These are phyloP conservation scores for Dorcus parallelipipedus DNA, from an alignment of 2,888 invertebrate genomes.

Conservation along the genomic window DNA sequence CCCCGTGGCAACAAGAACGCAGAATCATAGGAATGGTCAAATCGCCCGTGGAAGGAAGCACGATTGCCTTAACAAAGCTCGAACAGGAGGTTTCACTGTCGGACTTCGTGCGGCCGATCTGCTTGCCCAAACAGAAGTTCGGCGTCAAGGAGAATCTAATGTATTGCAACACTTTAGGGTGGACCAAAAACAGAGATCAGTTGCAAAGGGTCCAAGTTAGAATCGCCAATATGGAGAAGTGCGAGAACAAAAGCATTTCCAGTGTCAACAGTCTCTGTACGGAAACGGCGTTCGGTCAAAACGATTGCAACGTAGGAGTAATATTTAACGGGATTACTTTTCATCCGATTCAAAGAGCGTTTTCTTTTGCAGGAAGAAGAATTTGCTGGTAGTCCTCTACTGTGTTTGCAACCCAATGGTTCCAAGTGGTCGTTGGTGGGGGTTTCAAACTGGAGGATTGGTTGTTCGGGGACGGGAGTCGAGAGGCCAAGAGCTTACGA, in stretches of 20 bases:
- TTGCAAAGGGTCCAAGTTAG: constrained; percentile 77
- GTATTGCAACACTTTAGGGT: constrained; percentile 80
- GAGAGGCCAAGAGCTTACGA: constrained; percentile 81
- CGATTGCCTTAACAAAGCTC: constrained; percentile 75
- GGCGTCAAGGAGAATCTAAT: constrained; percentile 40
- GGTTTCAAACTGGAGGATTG: constrained; percentile 82
- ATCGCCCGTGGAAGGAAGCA: constrained; percentile 86
- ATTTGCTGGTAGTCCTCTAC: constrained; percentile 82
- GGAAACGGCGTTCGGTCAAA: constrained; percentile 72
- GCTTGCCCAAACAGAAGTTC: constrained; percentile 64
- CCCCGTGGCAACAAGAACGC: constrained; percentile 86
- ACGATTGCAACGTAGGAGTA: constrained; percentile 84
- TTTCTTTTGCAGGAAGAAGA: constrained; percentile 69
- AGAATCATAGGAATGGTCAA: constrained; percentile 83
- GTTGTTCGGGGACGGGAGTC: constrained; percentile 73
- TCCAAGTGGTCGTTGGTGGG: constrained; percentile 78
- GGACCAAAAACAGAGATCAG: constrained; percentile 81
- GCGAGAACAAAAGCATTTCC: constrained; percentile 82
- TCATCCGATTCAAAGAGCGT: neutral
- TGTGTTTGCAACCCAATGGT: constrained; percentile 69
- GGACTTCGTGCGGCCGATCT: constrained; percentile 81
- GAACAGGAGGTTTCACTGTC: constrained; percentile 72
- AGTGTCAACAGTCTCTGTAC: constrained; percentile 81
- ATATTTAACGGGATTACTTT: constrained; percentile 42
- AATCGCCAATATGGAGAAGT: constrained; percentile 73